These are phyloP conservation scores for Sinonovacula constricta DNA, from an alignment of 1,140 invertebrate genomes.

Conservation along the genomic window DNA sequence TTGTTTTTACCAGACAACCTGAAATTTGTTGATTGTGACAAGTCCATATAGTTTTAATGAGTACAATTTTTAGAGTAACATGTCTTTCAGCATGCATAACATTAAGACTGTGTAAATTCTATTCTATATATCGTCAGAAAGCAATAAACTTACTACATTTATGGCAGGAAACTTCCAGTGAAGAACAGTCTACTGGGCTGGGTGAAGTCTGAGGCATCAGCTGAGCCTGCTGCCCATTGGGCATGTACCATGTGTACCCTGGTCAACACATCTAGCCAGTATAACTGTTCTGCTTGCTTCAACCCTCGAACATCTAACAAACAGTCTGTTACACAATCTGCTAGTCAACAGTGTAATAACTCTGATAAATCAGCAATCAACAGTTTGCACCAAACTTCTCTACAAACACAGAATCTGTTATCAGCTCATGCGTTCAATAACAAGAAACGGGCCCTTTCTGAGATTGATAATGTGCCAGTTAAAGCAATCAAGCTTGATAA, in stretches of 20 bases:
- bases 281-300: conserved; percentile 58
- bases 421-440: too few species aligned
- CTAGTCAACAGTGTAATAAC: background rate
- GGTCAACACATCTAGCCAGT: conserved; percentile 53
- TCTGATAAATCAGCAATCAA: background rate
- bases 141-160: too few species aligned
- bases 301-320: background rate
- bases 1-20: too few species aligned
- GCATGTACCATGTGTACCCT: conserved; percentile 62
- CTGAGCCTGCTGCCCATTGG: conserved; percentile 48
- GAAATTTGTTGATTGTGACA: too few species aligned
- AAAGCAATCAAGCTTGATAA: background rate
- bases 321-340: background rate
- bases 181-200: conserved; percentile 70
- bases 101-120: too few species aligned
- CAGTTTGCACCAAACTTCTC: too few species aligned
- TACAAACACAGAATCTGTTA: too few species aligned
- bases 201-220: conserved; percentile 46
- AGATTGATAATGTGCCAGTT: background rate
- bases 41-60: too few species aligned
- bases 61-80: too few species aligned
- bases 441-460: conserved; percentile 4
- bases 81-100: too few species aligned
- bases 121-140: too few species aligned
- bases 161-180: conserved; percentile 57